Evolutionary conservation across 2,113 vertebrate genomes (phyloP).

Genomic region (Stigmatopora argus): DNA sequence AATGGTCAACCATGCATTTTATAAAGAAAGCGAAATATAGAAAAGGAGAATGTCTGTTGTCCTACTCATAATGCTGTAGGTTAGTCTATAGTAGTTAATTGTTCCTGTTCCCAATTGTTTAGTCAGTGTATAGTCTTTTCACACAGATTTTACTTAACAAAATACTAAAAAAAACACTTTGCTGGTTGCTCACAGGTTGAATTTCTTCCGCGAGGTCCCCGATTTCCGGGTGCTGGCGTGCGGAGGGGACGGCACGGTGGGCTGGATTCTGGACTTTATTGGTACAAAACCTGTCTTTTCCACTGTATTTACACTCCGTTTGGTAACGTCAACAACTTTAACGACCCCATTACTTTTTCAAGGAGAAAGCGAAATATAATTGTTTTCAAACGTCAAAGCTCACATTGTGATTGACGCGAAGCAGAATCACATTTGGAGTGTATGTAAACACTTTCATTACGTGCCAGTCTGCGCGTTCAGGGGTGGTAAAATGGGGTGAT

Average conservation of each 20-base stretch:
- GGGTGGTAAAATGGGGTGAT: constrained; percentile 66
- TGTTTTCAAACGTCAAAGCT: not conserved
- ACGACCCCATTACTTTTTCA: constrained; percentile 22
- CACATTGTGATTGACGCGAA: not conserved
- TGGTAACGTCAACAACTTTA: not conserved
- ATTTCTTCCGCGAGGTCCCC: constrained; percentile 90
- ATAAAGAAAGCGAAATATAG: too few species aligned
- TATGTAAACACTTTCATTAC: constrained; percentile 63
- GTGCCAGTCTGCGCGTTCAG: constrained; percentile 41
- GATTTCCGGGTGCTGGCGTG: constrained; percentile 87
- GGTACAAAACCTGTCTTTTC: constrained; percentile 60
- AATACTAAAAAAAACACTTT: not conserved
- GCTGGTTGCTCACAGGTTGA: constrained; percentile 73
- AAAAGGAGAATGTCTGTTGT: too few species aligned
- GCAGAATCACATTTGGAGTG: constrained; percentile 12
- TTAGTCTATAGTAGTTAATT: too few species aligned
- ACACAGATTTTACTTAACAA: too few species aligned
- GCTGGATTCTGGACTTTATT: constrained; percentile 95
- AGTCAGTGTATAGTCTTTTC: too few species aligned
- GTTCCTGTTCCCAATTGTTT: too few species aligned
- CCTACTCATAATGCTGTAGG: too few species aligned
- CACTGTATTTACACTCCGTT: not conserved
- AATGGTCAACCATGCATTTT: too few species aligned
- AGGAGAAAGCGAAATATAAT: not conserved
- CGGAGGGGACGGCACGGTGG: constrained; percentile 92